Evolutionary conservation across 2,888 invertebrate species (phyloP).

Genomic region (Blastobasis lacticolella): DNA sequence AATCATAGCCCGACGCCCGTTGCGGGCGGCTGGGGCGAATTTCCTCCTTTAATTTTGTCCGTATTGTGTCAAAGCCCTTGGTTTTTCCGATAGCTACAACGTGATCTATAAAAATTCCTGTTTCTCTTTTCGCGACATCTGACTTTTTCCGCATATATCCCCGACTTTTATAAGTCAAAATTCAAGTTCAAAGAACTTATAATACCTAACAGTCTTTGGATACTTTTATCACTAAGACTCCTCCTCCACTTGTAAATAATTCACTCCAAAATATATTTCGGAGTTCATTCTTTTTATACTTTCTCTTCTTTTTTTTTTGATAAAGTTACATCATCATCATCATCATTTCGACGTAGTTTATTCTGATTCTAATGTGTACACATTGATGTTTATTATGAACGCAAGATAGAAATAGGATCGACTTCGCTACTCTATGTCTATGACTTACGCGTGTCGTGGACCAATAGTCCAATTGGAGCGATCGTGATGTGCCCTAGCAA

Average conservation of each 20-base stretch:
- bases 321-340: slow-evolving; percentile 32
- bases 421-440: too few species aligned
- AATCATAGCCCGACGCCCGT: slow-evolving; percentile 25
- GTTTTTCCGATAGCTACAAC: slow-evolving; percentile 45
- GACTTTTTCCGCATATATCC: slow-evolving; percentile 60
- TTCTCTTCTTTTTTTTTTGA: slow-evolving; percentile 40
- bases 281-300: slow-evolving; percentile 43
- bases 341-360: slow-evolving; percentile 39
- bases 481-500: too few species aligned
- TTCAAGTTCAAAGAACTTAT: slow-evolving; percentile 62
- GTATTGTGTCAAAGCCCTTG: slow-evolving; percentile 50
- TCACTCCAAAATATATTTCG: slow-evolving; percentile 72
- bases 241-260: slow-evolving; percentile 67
- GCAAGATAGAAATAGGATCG: too few species aligned
- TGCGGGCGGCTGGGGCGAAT: slow-evolving; percentile 33
- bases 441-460: too few species aligned
- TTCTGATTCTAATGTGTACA: slow-evolving; percentile 34
- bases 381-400: slow-evolving; percentile 17
- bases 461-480: too few species aligned
- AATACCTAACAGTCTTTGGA: slow-evolving; percentile 73
- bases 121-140: slow-evolving; percentile 50
- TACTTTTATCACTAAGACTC: slow-evolving; percentile 70
- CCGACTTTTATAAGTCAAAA: slow-evolving; percentile 56
- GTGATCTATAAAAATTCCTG: slow-evolving; percentile 43
- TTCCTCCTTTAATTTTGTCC: slow-evolving; percentile 28